Evolutionary conservation across 2,888 invertebrate species (phyloP).

Genomic region (Ophioninae sp.): DNA sequence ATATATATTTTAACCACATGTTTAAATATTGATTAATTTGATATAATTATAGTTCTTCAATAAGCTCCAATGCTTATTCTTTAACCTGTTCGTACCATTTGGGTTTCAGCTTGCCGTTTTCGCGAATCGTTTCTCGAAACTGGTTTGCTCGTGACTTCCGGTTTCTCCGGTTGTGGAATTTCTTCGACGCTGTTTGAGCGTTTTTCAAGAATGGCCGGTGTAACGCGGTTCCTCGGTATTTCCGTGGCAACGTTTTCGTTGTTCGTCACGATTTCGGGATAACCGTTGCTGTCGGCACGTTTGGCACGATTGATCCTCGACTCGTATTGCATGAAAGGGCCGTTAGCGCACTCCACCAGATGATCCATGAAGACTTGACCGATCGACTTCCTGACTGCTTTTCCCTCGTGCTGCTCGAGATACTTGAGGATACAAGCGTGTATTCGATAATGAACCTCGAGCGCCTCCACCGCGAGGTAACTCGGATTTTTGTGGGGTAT

Average conservation of each 20-base stretch:
- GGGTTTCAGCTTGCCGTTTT: constrained; percentile 69
- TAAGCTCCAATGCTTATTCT: not conserved
- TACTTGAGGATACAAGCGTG: constrained; percentile 95
- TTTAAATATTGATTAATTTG: no score
- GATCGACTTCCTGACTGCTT: constrained; percentile 84
- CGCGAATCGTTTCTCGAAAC: constrained; percentile 68
- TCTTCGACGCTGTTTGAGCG: constrained; percentile 74
- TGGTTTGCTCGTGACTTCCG: constrained; percentile 25
- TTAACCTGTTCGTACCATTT: not conserved
- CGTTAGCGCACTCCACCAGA: constrained; percentile 81
- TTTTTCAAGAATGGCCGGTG: constrained; percentile 56
- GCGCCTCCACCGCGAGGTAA: constrained; percentile 92
- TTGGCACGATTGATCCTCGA: constrained; percentile 79
- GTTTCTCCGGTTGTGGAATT: constrained; percentile 68
- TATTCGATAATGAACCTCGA: constrained; percentile 92
- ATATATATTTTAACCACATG: no score
- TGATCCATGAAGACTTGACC: constrained; percentile 85
- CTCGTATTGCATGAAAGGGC: constrained; percentile 82
- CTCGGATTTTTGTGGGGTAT: constrained; percentile 93
- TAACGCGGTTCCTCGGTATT: constrained; percentile 68
- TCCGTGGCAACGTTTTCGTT: constrained; percentile 65
- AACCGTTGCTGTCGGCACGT: constrained; percentile 61
- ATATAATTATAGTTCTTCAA: no score
- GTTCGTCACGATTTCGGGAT: constrained; percentile 52
- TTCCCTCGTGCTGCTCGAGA: constrained; percentile 89